A percentile compares a stretch with the other conserved stretches of the same genome.
phyloP scores from a whole-genome alignment of 1,140 invertebrate species.

The Choristoneura fumiferana region DNA sequence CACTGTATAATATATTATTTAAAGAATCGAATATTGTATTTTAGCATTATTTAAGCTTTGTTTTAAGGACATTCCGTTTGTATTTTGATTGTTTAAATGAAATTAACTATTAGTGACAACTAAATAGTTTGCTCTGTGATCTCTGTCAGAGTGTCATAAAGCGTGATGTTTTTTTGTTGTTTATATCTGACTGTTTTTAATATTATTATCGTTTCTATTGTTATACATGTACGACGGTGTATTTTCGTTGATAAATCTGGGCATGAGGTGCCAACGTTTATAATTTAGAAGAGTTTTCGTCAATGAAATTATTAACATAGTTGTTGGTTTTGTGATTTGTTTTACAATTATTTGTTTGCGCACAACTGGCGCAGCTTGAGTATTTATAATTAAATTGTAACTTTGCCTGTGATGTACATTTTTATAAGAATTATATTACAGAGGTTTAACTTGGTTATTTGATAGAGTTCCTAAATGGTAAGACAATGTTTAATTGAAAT shows the following conservation, averaged over 20 bases:
- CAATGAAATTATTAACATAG: neutral
- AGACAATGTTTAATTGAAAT: no score
- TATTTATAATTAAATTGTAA: neutral
- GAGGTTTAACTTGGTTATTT: neutral
- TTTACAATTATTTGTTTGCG: constrained; percentile 17
- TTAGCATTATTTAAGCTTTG: constrained; percentile 20
- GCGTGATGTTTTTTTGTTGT: constrained; percentile 25
- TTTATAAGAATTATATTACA: constrained; percentile 18
- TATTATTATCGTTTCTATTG: constrained; percentile 29
- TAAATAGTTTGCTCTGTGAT: constrained; percentile 27
- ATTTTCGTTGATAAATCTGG: neutral
- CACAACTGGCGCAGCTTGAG: constrained; percentile 2
- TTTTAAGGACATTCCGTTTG: constrained; percentile 18
- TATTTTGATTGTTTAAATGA: constrained; percentile 20
- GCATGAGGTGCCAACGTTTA: neutral
- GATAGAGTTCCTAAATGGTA: constrained; percentile 9
- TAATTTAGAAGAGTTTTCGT: constrained; percentile 5
- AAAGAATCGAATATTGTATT: constrained; percentile 8
- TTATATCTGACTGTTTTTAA: constrained; percentile 37
- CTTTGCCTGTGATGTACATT: constrained; percentile 14
- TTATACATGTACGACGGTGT: constrained; percentile 3
- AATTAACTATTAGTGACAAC: constrained; percentile 21
- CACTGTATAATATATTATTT: neutral
- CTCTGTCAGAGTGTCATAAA: constrained; percentile 31
- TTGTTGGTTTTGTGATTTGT: neutral